Evolutionary conservation across 2,797 vertebrate species (phyloP).

Genomic region (Sebastes vulpes): DNA sequence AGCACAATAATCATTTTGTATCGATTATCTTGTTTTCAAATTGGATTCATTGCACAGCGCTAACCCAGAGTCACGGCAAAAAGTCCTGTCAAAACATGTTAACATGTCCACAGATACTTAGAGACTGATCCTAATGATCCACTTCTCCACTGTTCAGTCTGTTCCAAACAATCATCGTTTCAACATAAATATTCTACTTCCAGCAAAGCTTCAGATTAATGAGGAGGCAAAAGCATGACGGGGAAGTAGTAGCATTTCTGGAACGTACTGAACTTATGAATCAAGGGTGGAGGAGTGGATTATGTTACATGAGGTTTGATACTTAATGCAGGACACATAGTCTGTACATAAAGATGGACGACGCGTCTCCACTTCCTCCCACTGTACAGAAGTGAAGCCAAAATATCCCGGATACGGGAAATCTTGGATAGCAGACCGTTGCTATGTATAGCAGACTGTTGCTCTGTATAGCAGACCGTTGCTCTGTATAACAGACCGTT

Average conservation of each 20-base stretch:
- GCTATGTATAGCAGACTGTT: too few relatives aligned
- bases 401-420: too few relatives aligned
- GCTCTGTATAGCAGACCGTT: too few relatives aligned
- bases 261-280: background rate
- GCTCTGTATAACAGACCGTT: too few relatives aligned
- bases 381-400: too few relatives aligned
- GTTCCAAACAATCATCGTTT: background rate
- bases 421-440: too few relatives aligned
- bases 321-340: background rate
- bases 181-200: background rate
- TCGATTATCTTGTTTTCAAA: too few relatives aligned
- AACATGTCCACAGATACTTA: background rate
- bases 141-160: background rate
- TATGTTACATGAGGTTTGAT: background rate
- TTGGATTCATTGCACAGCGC: too few relatives aligned
- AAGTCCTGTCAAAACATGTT: background rate
- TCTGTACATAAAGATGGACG: background rate
- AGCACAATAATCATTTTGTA: too few relatives aligned
- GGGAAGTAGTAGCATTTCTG: background rate
- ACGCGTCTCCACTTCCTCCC: too few relatives aligned
- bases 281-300: background rate
- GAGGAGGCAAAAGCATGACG: background rate
- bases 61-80: background rate
- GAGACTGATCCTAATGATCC: background rate
- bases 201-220: background rate